These are phyloP conservation scores for Trachythela sp. DNA, from an alignment of 64 coral and sea anemone genomes.

Conservation along the genomic window DNA sequence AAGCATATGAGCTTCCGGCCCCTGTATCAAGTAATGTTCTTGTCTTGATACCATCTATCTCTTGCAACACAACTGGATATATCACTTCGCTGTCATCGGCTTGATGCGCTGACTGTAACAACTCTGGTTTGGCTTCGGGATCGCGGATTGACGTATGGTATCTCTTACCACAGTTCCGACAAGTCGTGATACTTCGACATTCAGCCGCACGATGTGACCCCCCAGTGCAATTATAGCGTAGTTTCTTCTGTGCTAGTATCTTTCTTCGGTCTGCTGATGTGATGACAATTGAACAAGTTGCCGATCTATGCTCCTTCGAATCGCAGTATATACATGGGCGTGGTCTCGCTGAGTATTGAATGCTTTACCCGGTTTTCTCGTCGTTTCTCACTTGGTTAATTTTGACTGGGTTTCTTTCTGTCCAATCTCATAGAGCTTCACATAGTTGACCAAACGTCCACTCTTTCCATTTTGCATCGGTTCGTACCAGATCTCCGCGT, in stretches of 20 bases:
- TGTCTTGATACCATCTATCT: not conserved
- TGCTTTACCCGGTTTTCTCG: not conserved
- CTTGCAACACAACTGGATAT: not conserved
- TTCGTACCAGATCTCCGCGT: not conserved
- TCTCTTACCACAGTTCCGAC: not conserved
- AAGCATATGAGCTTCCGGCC: not conserved
- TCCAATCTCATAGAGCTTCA: not conserved
- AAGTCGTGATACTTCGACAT: constrained; percentile 4
- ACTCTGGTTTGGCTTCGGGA: not conserved
- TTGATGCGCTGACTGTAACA: not conserved
- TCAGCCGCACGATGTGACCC: constrained; percentile 12
- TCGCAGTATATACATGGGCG: not conserved
- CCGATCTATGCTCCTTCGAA: not conserved
- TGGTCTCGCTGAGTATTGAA: not conserved
- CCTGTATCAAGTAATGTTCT: not conserved
- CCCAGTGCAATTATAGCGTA: constrained; percentile 58
- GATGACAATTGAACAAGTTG: constrained; percentile 9
- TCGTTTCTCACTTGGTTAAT: not conserved
- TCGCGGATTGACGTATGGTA: constrained; percentile 45
- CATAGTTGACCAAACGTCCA: not conserved
- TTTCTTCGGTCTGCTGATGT: constrained; percentile 23
- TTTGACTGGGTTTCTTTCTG: not conserved
- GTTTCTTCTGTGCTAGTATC: constrained; percentile 31
- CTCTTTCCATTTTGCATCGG: not conserved
- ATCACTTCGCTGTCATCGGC: not conserved